Conservation (phyloP, 2,888 invertebrate species). For the Drosophila antonietae region DNA sequence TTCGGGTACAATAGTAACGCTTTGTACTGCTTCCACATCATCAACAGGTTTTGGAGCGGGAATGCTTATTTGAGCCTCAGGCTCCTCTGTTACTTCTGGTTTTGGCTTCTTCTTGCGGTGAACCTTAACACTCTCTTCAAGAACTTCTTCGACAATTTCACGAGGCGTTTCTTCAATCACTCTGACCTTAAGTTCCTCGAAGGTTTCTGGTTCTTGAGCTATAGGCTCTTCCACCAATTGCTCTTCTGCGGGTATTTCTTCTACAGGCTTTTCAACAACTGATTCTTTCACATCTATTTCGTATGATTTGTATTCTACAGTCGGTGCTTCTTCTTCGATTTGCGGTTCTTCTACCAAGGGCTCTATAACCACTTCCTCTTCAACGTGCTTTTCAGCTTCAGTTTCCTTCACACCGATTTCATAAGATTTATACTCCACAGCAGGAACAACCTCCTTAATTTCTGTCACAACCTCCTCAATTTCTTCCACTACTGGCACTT, state of each 20-base stretch:
- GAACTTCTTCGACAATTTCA: slow-evolving; percentile 66
- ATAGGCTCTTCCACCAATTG: slow-evolving; percentile 34
- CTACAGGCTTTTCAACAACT: slow-evolving; percentile 55
- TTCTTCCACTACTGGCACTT: slow-evolving; percentile 70
- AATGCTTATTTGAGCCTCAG: slow-evolving; percentile 61
- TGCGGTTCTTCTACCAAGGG: slow-evolving; percentile 31
- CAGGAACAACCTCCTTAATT: slow-evolving; percentile 40
- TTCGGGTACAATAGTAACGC: slow-evolving; percentile 75
- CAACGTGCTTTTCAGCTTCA: slow-evolving; percentile 54
- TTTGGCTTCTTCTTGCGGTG: slow-evolving; percentile 79
- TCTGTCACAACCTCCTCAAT: slow-evolving; percentile 62
- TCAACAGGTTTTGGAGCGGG: slow-evolving; percentile 64
- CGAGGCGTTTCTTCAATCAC: slow-evolving; percentile 77
- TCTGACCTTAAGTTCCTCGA: slow-evolving; percentile 70
- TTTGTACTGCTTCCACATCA: slow-evolving; percentile 75
- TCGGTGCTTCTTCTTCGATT: slow-evolving; percentile 36
- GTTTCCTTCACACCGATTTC: slow-evolving; percentile 72
- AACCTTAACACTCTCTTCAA: slow-evolving; percentile 65
- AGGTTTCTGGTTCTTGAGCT: slow-evolving; percentile 49
- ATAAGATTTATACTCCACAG: slow-evolving; percentile 64
- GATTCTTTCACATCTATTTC: slow-evolving; percentile 71
- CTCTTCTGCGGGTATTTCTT: slow-evolving; percentile 55
- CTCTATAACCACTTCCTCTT: slow-evolving; percentile 56
- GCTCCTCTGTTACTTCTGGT: slow-evolving; percentile 66
- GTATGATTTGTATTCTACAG: slow-evolving; percentile 64